These are phyloP conservation scores for Idaea biselata DNA, from an alignment of 2,888 invertebrate species.

Conservation along the genomic window DNA sequence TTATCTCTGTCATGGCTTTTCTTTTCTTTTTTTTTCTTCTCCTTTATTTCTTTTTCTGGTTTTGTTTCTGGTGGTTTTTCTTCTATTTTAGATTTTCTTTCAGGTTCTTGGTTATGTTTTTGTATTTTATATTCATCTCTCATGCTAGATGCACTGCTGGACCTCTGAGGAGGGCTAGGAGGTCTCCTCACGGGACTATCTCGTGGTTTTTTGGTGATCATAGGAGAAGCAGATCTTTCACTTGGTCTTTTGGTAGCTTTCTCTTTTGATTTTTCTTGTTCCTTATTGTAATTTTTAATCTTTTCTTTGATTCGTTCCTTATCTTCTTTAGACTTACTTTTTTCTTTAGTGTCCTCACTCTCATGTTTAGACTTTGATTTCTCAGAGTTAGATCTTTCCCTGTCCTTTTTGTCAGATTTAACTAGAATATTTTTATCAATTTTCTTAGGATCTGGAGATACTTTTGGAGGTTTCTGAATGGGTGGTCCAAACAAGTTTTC, in stretches of 20 bases:
- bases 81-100: conserved; percentile 68
- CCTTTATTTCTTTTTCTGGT: conserved; percentile 73
- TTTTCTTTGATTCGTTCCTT: conserved; percentile 74
- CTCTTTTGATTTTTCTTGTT: conserved; percentile 78
- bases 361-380: conserved; percentile 72
- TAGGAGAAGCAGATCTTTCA: conserved; percentile 68
- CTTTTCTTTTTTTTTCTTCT: conserved; percentile 82
- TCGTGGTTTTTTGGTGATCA: conserved; percentile 61
- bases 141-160: conserved; percentile 66
- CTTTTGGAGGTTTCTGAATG: conserved; percentile 87
- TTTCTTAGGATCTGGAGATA: conserved; percentile 84
- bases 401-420: conserved; percentile 80
- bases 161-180: conserved; percentile 60
- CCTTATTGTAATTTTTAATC: conserved; percentile 78
- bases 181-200: conserved; percentile 58
- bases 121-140: conserved; percentile 68
- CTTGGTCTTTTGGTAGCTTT: conserved; percentile 74
- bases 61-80: conserved; percentile 79
- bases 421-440: conserved; percentile 50
- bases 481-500: conserved; percentile 91
- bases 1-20: conserved; percentile 83
- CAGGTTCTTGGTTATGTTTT: conserved; percentile 57
- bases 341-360: conserved; percentile 71
- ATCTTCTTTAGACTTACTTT: conserved; percentile 72
- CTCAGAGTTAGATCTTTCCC: conserved; percentile 70